Conservation (phyloP, 37 sponge, comb jelly and placozoan species). For the Halisarca cf. caerulea region DNA sequence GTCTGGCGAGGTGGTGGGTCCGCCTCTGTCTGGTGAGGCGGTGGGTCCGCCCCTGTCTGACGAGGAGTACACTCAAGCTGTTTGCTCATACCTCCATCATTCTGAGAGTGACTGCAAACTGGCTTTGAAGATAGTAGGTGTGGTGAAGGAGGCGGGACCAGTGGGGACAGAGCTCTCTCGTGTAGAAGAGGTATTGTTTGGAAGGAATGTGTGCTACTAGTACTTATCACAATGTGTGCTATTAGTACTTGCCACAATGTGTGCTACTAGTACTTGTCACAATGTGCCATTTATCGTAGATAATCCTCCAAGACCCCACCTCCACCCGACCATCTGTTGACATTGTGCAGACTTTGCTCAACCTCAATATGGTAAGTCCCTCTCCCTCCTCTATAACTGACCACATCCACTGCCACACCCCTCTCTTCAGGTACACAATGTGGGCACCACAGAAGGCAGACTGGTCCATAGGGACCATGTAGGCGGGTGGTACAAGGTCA, state of each 20-base stretch:
- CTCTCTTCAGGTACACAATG: conserved; percentile 10
- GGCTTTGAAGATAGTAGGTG: background rate
- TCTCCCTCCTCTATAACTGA: background rate
- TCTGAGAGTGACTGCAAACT: background rate
- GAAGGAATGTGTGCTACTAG: background rate
- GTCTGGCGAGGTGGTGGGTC: background rate
- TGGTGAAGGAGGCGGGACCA: background rate
- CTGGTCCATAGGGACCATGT: conserved; percentile 44
- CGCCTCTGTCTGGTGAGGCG: too few species aligned
- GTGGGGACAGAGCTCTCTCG: background rate
- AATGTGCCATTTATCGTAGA: too few species aligned
- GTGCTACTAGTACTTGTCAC: too few species aligned
- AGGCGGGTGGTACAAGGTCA: conserved; percentile 1
- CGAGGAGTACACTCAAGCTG: background rate
- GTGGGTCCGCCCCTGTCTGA: too few species aligned
- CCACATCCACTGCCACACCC: background rate
- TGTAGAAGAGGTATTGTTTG: background rate
- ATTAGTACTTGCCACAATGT: too few species aligned
- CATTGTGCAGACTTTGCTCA: conserved; percentile 40
- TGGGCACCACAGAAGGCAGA: conserved; percentile 16
- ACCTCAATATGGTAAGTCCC: conserved; percentile 58
- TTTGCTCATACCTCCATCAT: background rate
- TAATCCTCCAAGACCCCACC: too few species aligned
- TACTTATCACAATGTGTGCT: too few species aligned
- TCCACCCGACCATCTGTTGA: too few species aligned